Evolutionary conservation across 1,140 invertebrate species (phyloP), one percentile per base, ranked within the genome.

Genomic region (Calycopis cecrops): DNA sequence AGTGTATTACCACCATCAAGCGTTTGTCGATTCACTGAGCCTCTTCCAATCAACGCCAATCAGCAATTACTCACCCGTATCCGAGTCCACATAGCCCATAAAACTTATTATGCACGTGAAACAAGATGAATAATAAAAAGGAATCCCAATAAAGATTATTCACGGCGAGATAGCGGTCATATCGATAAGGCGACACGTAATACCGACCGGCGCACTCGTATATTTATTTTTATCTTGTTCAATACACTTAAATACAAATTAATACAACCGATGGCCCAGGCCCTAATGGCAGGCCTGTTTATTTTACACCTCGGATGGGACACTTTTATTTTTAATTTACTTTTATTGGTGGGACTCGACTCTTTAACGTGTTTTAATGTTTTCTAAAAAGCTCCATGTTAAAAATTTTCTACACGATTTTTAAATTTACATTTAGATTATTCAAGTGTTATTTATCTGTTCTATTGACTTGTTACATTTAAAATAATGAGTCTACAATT

Each of bases 191-290:
- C 37, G 17, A 76, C 62, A 79, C 74, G 73, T 74, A 80, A 74
- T 67, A 74, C 66, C 58, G 55, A 54, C 42, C 68, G 76, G 48
- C 71, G 70, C 69, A 70, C 74, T 71, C 78, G 75, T 83, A 83
- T 85, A 85, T 85, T 82, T 76, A 28, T 76, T 69, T 83, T 86
- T 86, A 86, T 86, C 83, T 82, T 86, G 83, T 83, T 75, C 77
- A 79, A 83, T 86, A 84, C 79, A 84, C 83, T 86, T 86, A 86
- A 86, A 86, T 86, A 86, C 80, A 86, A 86, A 86, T 86, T 86
- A 86, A 86, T 86, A 86, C 80, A 84, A 80, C 61, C 74, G 62
- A 69, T 76, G 79, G 76, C 74, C 75, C 76, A 76, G 76, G 61
- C 71, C 79, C 77, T 86, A 79, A 86, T 81, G 74, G 83, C 76